These are phyloP conservation scores for Mechanitis mazaeus DNA, from an alignment of 2,888 invertebrate species.

Conservation along the genomic window DNA sequence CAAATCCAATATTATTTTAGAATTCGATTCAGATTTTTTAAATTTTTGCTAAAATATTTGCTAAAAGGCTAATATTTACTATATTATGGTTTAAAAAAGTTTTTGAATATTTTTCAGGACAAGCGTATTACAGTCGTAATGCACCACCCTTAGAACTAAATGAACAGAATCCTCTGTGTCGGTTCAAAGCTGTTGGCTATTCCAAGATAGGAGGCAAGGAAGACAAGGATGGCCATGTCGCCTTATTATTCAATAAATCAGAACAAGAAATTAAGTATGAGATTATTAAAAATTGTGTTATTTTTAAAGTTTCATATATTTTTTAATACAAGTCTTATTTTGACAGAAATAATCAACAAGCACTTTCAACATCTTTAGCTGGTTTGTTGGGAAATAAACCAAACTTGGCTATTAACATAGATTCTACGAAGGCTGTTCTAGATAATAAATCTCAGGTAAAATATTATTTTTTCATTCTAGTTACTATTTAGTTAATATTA, in stretches of 20 bases:
- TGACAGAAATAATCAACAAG: conserved; percentile 82
- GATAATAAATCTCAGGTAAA: conserved; percentile 86
- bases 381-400: conserved; percentile 89
- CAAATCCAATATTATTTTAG: no score
- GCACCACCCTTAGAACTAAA: conserved; percentile 89
- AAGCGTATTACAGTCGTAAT: conserved; percentile 86
- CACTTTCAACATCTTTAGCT: conserved; percentile 80
- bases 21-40: no score
- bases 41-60: no score
- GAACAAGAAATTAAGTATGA: conserved; percentile 84
- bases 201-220: conserved; percentile 90
- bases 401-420: conserved; percentile 86
- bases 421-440: conserved; percentile 85
- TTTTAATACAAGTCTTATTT: conserved; percentile 15
- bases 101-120: conserved; percentile 60
- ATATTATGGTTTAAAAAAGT: not conserved
- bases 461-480: no score
- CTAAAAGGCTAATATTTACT: no score
- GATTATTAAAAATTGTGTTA: not conserved
- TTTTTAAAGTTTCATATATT: conserved; percentile 1
- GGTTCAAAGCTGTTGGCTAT: conserved; percentile 97
- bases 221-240: conserved; percentile 94
- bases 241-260: conserved; percentile 88
- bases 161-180: conserved; percentile 92
- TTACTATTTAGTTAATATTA: no score